phyloP scores from a whole-genome alignment of 2,888 invertebrate genomes.

The Cantharis nigra region DNA sequence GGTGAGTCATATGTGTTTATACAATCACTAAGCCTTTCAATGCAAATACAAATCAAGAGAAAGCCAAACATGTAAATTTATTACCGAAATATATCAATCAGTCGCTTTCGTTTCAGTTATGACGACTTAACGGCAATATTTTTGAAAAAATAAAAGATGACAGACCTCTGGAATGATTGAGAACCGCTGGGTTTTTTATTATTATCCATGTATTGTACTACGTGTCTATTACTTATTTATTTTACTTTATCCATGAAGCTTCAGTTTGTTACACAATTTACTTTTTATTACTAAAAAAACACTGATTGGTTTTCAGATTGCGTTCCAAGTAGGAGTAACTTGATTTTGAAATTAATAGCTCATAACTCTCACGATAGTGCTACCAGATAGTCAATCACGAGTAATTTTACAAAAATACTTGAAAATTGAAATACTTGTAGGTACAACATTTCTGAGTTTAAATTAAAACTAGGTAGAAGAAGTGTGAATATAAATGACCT shows the following conservation, averaged over 20 bases:
- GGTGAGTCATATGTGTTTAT: slow-evolving; percentile 42
- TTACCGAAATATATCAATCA: slow-evolving; percentile 42
- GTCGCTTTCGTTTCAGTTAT: slow-evolving; percentile 33
- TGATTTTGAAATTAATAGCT: background rate
- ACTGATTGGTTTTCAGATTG: background rate
- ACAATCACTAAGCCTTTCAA: slow-evolving; percentile 41
- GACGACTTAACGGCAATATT: slow-evolving; percentile 23
- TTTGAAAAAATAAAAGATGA: slow-evolving; percentile 3
- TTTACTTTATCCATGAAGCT: background rate
- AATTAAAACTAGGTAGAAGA: slow-evolving; percentile 7
- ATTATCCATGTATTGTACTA: background rate
- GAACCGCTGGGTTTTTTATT: background rate
- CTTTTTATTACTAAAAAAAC: background rate
- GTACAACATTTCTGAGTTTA: slow-evolving; percentile 2
- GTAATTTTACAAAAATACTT: background rate
- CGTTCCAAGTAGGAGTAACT: background rate
- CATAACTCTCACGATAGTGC: background rate
- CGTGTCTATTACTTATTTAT: background rate
- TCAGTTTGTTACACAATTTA: background rate
- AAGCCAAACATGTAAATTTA: slow-evolving; percentile 36
- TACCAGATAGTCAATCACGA: background rate
- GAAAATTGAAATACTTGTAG: background rate
- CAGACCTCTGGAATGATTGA: background rate
- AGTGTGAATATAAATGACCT: slow-evolving; percentile 21
- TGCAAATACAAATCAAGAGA: slow-evolving; percentile 43